Percentiles rank a stretch among this genome's conserved stretches.
Evolutionary conservation across 2,888 invertebrate species (phyloP).

Genomic region (Melanargia galathea): DNA sequence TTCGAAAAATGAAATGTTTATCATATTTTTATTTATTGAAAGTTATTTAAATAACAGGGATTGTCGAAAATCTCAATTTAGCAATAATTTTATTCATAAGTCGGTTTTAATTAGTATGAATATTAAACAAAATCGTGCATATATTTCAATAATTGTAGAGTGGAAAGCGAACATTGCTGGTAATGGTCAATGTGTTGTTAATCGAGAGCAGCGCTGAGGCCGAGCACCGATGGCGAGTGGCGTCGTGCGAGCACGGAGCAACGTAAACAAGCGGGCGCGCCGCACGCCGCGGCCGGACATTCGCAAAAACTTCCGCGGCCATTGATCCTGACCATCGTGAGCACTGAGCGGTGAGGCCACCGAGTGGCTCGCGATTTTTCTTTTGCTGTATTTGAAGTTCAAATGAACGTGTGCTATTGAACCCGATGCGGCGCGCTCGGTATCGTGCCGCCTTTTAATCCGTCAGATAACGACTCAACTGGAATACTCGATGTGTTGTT

Average conservation of each 20-base stretch:
- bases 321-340: constrained; percentile 56
- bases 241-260: too few species aligned
- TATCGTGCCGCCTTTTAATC: constrained; percentile 53
- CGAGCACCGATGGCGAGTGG: too few species aligned
- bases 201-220: too few species aligned
- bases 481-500: constrained; percentile 57
- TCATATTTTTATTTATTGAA: too few species aligned
- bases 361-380: constrained; percentile 56
- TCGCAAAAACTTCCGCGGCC: constrained; percentile 65
- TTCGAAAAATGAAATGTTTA: too few species aligned
- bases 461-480: constrained; percentile 62
- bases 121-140: too few species aligned
- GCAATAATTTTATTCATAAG: too few species aligned
- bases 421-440: constrained; percentile 50
- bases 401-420: constrained; percentile 61
- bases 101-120: background rate
- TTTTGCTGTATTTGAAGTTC: constrained; percentile 54
- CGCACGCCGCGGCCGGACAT: constrained; percentile 52
- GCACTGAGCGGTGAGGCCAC: constrained; percentile 58
- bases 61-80: too few species aligned
- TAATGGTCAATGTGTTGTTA: too few species aligned
- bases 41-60: too few species aligned
- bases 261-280: constrained; percentile 26
- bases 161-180: too few species aligned
- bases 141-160: too few species aligned